These are phyloP conservation scores for Sycophila texana DNA, from an alignment of 2,888 invertebrate genomes.

Conservation along the genomic window DNA sequence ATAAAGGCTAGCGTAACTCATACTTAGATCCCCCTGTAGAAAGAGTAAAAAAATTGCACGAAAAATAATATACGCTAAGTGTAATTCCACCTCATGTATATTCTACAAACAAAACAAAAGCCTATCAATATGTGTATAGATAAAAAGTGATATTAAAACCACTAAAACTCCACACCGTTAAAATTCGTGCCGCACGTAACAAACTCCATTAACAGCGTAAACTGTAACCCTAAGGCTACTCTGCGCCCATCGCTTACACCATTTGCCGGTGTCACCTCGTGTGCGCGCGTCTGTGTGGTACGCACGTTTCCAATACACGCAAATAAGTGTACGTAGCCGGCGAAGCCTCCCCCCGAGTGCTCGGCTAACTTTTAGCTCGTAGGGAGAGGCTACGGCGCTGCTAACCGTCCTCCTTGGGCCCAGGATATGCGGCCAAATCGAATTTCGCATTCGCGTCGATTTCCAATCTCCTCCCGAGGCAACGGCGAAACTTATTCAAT, in stretches of 20 bases:
- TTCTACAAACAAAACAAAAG: too few species aligned
- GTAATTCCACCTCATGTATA: too few species aligned
- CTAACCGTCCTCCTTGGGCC: slow-evolving; percentile 35
- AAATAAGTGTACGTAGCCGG: not conserved
- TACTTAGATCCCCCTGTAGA: too few species aligned
- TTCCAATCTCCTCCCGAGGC: slow-evolving; percentile 46
- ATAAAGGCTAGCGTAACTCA: too few species aligned
- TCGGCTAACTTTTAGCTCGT: slow-evolving; percentile 32
- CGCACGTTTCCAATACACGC: not conserved
- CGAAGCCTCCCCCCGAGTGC: not conserved
- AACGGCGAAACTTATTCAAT: slow-evolving; percentile 50
- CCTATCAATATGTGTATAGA: too few species aligned
- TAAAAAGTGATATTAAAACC: too few species aligned
- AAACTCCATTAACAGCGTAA: not conserved
- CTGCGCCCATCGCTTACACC: not conserved
- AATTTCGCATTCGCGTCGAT: slow-evolving; percentile 56
- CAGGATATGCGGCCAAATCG: slow-evolving; percentile 45
- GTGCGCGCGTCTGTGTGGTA: slow-evolving; percentile 3
- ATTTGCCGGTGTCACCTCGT: slow-evolving; percentile 18
- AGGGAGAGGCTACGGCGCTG: slow-evolving; percentile 21
- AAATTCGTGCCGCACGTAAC: too few species aligned
- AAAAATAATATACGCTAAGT: too few species aligned
- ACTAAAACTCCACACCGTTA: too few species aligned
- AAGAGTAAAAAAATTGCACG: too few species aligned
- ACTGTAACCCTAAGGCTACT: slow-evolving; percentile 6